Conservation (phyloP, 1,140 invertebrate genomes). For the Myzus persicae region DNA sequence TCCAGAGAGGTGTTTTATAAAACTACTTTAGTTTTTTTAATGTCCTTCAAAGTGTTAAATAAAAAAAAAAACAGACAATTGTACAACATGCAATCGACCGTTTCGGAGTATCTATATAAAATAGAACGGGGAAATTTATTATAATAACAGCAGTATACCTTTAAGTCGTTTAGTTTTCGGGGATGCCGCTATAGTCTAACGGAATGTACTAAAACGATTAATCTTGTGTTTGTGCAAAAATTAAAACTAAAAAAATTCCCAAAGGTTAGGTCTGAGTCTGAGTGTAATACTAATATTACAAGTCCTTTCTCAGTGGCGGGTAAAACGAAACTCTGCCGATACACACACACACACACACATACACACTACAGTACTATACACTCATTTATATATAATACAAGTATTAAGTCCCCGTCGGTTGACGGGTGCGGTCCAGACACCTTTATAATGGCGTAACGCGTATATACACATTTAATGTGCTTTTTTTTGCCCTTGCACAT, state of each 20-base stretch:
- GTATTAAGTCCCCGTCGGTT: background rate
- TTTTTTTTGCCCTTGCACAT: background rate
- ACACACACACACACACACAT: background rate
- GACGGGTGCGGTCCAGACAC: background rate
- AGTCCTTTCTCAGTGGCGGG: background rate
- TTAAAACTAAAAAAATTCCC: background rate
- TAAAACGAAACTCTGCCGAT: background rate
- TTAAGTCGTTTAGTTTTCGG: background rate
- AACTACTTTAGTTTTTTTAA: background rate
- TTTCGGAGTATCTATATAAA: background rate
- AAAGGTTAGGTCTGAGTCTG: background rate
- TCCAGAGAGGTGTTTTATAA: background rate
- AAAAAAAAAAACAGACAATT: background rate
- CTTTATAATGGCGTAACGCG: slow-evolving; percentile 19
- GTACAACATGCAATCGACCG: background rate
- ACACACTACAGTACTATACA: background rate
- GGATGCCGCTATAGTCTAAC: background rate
- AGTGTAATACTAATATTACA: background rate
- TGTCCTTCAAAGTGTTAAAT: background rate
- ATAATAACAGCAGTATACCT: background rate
- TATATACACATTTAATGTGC: background rate
- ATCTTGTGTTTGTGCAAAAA: background rate
- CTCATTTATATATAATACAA: slow-evolving; percentile 18
- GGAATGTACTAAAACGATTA: background rate
- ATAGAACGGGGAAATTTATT: background rate